These are phyloP conservation scores for Pemphredon lugubris DNA, from an alignment of 2,888 invertebrate genomes.

Conservation along the genomic window DNA sequence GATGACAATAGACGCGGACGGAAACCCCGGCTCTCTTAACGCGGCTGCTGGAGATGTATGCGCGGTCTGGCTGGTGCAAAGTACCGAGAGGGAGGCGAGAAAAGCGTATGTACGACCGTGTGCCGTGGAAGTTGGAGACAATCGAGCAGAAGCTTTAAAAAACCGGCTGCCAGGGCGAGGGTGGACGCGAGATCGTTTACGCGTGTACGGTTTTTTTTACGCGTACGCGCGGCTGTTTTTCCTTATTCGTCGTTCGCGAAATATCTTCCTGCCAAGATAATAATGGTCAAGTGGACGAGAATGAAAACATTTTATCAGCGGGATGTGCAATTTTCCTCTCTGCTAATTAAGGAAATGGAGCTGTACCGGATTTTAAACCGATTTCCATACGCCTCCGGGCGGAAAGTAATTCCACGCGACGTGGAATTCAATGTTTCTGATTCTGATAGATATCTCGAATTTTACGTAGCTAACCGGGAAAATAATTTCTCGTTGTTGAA, in stretches of 20 bases:
- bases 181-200: no score
- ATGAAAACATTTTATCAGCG: not conserved
- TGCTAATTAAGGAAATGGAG: no score
- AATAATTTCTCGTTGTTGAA: no score
- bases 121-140: slow-evolving; percentile 14
- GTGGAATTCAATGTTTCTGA: no score
- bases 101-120: slow-evolving; percentile 4
- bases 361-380: no score
- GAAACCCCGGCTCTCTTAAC: slow-evolving; percentile 25
- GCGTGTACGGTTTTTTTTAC: no score
- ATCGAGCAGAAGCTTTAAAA: slow-evolving; percentile 27
- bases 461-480: no score
- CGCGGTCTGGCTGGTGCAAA: slow-evolving; percentile 14
- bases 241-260: slow-evolving; percentile 15
- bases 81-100: slow-evolving; percentile 14
- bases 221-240: not conserved
- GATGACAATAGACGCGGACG: slow-evolving; percentile 48
- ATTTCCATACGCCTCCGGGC: no score
- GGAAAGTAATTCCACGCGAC: no score
- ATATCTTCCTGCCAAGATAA: not conserved
- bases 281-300: slow-evolving; percentile 2
- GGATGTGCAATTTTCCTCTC: not conserved
- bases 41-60: slow-evolving; percentile 30
- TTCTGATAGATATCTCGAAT: no score
- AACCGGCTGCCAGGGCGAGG: not conserved